Conservation (phyloP, 2,113 vertebrate species). For the Pterocles burchelli region DNA sequence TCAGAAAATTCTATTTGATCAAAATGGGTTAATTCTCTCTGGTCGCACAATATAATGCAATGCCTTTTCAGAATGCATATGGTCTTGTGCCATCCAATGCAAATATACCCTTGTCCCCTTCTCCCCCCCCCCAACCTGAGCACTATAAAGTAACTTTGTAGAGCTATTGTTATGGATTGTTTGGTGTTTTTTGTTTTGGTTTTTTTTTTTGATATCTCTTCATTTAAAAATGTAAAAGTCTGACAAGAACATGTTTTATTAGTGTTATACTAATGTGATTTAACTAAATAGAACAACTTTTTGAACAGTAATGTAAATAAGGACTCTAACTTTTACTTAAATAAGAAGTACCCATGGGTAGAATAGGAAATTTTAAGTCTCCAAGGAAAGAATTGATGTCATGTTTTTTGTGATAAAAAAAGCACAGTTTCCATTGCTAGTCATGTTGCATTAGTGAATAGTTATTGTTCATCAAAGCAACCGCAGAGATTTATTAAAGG, state of each 20-base stretch:
- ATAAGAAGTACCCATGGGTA: not conserved
- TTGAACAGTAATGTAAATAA: not conserved
- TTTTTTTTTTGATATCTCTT: not conserved
- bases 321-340: not conserved
- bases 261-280: not conserved
- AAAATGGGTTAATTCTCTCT: not conserved
- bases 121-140: not conserved
- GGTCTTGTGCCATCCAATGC: not conserved
- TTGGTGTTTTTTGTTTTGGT: too few species aligned
- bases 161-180: not conserved
- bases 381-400: not conserved
- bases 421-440: not conserved
- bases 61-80: not conserved
- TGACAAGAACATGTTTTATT: not conserved
- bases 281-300: not conserved
- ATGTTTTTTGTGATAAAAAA: not conserved
- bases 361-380: not conserved
- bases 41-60: not conserved
- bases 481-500: not conserved
- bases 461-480: not conserved
- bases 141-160: not conserved
- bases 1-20: not conserved
- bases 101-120: not conserved
- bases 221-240: not conserved
- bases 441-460: not conserved